phyloP scores from a whole-genome alignment of 2,113 vertebrate genomes.

The Phodopus roborovskii region DNA sequence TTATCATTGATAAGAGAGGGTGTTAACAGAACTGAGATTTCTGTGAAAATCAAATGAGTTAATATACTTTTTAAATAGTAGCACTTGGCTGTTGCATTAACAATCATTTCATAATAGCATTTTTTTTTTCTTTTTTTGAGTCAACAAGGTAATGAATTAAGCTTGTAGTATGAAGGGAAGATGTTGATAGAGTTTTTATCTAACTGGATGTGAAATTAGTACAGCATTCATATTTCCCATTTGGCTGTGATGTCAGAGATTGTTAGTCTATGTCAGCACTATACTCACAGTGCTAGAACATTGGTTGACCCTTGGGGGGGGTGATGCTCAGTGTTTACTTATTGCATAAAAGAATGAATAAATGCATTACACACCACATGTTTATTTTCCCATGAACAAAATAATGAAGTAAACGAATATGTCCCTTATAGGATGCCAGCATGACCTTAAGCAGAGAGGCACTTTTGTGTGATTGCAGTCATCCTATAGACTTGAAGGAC shows the following conservation, averaged over 20 bases:
- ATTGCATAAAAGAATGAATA: background rate
- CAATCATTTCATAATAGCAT: constrained; percentile 21
- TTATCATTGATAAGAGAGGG: background rate
- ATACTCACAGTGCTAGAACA: background rate
- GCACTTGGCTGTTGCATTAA: background rate
- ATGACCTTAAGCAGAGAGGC: background rate
- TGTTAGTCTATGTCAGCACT: background rate
- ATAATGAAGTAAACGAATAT: constrained; percentile 14
- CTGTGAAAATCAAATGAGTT: background rate
- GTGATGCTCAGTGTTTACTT: background rate
- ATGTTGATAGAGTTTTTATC: background rate
- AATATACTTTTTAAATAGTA: background rate
- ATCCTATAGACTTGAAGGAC: background rate
- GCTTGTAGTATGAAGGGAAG: background rate
- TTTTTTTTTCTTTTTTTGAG: background rate
- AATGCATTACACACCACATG: background rate
- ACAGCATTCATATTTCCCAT: background rate
- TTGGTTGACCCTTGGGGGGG: background rate
- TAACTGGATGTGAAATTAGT: background rate
- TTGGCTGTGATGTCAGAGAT: background rate
- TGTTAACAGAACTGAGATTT: background rate
- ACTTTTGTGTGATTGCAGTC: background rate
- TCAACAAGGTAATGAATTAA: constrained; percentile 4
- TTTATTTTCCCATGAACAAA: background rate
- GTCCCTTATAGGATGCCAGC: background rate